A percentile compares a stretch with the other conserved stretches of the same genome.
phyloP scores from a whole-genome alignment of 2,888 invertebrate genomes.

The Zhengitettix transpicula region DNA sequence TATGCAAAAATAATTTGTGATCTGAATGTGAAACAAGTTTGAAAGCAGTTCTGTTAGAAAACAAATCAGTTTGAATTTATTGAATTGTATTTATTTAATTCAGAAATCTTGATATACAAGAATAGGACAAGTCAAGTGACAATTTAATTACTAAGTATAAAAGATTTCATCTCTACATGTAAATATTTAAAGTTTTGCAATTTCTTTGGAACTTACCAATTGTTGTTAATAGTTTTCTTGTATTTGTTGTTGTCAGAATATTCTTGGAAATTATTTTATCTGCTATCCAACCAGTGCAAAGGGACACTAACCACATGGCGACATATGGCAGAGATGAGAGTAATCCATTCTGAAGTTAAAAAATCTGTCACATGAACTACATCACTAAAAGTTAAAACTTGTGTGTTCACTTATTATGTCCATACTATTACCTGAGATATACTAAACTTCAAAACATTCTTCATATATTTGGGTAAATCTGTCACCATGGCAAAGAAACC shows the following conservation, averaged over 20 bases:
- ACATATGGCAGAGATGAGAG: conserved; percentile 47
- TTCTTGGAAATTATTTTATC: conserved; percentile 47
- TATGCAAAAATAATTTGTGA: too few relatives aligned
- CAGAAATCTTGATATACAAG: too few relatives aligned
- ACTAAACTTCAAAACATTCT: conserved; percentile 45
- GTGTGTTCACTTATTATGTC: too few relatives aligned
- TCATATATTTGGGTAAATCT: conserved; percentile 53
- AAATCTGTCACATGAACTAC: not conserved
- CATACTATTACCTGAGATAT: conserved; percentile 14
- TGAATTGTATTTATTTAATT: too few relatives aligned
- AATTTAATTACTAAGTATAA: too few relatives aligned
- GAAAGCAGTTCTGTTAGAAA: too few relatives aligned
- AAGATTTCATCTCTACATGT: too few relatives aligned
- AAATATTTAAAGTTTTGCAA: too few relatives aligned
- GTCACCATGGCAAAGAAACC: conserved; percentile 55
- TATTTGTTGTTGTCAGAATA: conserved; percentile 35
- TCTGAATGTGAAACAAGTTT: too few relatives aligned
- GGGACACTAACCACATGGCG: conserved; percentile 47
- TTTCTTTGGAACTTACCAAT: conserved; percentile 33
- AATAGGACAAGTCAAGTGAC: too few relatives aligned
- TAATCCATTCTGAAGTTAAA: conserved; percentile 31
- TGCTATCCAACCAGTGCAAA: conserved; percentile 45
- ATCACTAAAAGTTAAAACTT: too few relatives aligned
- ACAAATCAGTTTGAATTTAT: too few relatives aligned
- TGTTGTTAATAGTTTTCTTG: conserved; percentile 49